phyloP scores from a whole-genome alignment of 2,888 invertebrate species.

The Amphipyra tragopoginis region DNA sequence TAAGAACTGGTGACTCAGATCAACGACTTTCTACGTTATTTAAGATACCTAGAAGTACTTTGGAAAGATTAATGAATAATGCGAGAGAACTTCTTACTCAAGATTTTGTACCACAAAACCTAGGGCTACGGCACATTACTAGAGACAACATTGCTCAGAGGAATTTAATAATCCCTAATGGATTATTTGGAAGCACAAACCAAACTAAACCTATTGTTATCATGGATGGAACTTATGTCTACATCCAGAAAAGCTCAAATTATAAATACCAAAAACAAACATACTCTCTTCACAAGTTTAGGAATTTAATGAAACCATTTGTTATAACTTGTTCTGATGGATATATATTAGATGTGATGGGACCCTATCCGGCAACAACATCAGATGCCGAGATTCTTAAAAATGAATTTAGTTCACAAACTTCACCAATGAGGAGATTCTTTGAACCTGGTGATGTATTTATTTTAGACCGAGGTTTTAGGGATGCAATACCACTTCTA shows the following conservation, averaged over 20 bases:
- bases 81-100: constrained; percentile 8
- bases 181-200: constrained; percentile 13
- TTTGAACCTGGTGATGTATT: constrained; percentile 7
- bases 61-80: constrained; percentile 18
- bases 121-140: constrained; percentile 5
- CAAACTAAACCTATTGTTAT: constrained; percentile 8
- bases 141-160: constrained; percentile 2
- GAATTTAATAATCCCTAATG: constrained; percentile 18
- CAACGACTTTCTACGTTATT: constrained; percentile 18
- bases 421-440: background rate
- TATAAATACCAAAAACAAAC: no score
- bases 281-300: constrained; percentile 10
- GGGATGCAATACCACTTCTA: constrained; percentile 1
- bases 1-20: constrained; percentile 12
- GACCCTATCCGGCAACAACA: constrained; percentile 5
- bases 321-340: constrained; percentile 3
- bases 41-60: constrained; percentile 19
- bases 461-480: constrained; percentile 6
- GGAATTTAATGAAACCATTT: constrained; percentile 15
- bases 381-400: constrained; percentile 8
- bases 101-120: constrained; percentile 20
- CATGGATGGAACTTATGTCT: constrained; percentile 18
- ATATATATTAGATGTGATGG: constrained; percentile 3
- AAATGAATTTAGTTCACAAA: constrained; percentile 2
- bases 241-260: constrained; percentile 19